phyloP scores from a whole-genome alignment of 2,113 vertebrate genomes.

The Brachypteracias leptosomus region DNA sequence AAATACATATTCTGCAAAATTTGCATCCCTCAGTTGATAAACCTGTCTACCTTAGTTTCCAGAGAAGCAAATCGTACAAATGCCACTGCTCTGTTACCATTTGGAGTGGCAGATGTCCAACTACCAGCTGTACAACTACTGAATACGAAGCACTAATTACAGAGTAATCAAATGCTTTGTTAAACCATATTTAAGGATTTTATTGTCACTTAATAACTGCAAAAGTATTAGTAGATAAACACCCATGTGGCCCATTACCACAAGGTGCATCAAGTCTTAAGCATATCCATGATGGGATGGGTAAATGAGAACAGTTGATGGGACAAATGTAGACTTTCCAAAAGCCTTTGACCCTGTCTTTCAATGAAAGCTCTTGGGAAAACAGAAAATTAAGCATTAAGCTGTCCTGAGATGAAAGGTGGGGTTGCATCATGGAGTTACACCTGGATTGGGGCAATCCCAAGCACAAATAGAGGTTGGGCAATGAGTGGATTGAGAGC shows the following conservation, averaged over 20 bases:
- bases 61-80: not conserved
- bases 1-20: not conserved
- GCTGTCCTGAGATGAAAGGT: not conserved
- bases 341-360: not conserved
- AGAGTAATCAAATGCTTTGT: not conserved
- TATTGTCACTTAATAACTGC: not conserved
- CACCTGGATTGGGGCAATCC: no score
- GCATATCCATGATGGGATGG: not conserved
- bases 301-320: not conserved
- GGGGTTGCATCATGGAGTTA: not conserved
- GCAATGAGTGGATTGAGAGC: no score
- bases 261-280: not conserved
- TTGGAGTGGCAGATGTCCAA: constrained; percentile 40
- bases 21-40: not conserved
- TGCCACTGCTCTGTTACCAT: not conserved
- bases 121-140: not conserved
- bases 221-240: not conserved
- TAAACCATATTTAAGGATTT: constrained; percentile 13
- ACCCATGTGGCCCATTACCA: not conserved
- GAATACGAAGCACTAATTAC: not conserved
- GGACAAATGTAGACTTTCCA: not conserved
- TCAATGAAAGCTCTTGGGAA: not conserved
- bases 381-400: not conserved
- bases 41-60: not conserved
- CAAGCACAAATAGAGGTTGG: no score